These are phyloP conservation scores for Druon quercuslanigerum DNA, from an alignment of 1,140 invertebrate species.

Conservation along the genomic window DNA sequence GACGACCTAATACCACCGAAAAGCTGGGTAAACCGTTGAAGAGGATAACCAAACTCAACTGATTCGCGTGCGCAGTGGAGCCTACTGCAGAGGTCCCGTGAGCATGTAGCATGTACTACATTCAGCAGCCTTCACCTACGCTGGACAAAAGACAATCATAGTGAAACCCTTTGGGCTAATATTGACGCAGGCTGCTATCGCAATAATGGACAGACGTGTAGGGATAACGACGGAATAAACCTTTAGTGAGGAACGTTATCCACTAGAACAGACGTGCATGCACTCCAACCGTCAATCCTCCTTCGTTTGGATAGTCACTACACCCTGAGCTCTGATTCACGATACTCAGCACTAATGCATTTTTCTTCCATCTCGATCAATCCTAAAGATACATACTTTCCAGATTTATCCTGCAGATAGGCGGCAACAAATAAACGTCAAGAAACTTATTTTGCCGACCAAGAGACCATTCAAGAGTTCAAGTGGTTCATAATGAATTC, in stretches of 20 bases:
- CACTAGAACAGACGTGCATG: slow-evolving; percentile 18
- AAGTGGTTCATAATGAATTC: too few relatives aligned
- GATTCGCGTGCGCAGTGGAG: slow-evolving; percentile 33
- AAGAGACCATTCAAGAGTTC: too few relatives aligned
- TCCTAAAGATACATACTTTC: not conserved
- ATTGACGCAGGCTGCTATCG: slow-evolving; percentile 62
- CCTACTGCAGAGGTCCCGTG: not conserved
- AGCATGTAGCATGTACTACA: slow-evolving; percentile 5
- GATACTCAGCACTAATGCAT: not conserved
- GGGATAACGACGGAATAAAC: slow-evolving; percentile 49
- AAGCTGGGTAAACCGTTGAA: slow-evolving; percentile 16
- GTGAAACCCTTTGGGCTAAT: slow-evolving; percentile 61
- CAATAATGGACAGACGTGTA: slow-evolving; percentile 61
- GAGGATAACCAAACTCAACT: slow-evolving; percentile 27
- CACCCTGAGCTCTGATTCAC: slow-evolving; percentile 8
- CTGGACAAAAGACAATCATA: slow-evolving; percentile 56
- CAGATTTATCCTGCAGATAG: too few relatives aligned
- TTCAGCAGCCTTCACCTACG: not conserved
- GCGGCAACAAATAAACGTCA: too few relatives aligned
- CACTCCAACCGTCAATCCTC: slow-evolving; percentile 12
- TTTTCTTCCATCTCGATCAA: not conserved
- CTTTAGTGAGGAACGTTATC: not conserved
- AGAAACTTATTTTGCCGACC: too few relatives aligned
- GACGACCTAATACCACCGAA: slow-evolving; percentile 22
- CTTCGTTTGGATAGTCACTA: slow-evolving; percentile 17